Conservation (phyloP, 2,797 vertebrate species). For the Micrastur ruficollis region DNA sequence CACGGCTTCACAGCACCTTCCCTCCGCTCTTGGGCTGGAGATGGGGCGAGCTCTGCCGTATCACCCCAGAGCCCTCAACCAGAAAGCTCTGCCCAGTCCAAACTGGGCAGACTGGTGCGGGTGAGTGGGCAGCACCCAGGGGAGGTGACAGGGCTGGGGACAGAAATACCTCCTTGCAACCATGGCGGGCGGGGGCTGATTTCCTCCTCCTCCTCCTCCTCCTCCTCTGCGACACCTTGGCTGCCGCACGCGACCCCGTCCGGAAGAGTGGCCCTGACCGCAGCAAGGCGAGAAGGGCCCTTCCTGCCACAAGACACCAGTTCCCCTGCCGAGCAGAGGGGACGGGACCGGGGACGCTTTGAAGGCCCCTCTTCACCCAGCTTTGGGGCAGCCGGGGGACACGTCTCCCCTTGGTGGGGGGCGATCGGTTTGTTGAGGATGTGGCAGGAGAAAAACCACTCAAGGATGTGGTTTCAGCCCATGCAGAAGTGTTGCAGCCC, state of each 20-base stretch:
- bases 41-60: background rate
- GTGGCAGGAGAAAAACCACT: background rate
- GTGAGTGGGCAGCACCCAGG: background rate
- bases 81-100: background rate
- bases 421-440: background rate
- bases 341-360: rapidly evolving
- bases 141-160: background rate
- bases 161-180: background rate
- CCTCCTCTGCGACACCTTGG: background rate
- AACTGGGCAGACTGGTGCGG: background rate
- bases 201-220: background rate
- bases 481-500: too few species aligned
- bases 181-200: rapidly evolving
- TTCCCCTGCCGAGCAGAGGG: rapidly evolving
- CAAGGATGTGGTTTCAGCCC: slow-evolving; percentile 4
- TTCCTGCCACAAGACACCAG: background rate
- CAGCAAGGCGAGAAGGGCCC: background rate
- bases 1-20: background rate
- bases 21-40: background rate
- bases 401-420: rapidly evolving
- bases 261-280: background rate
- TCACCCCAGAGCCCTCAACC: background rate
- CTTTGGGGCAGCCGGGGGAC: background rate
- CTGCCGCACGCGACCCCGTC: rapidly evolving
- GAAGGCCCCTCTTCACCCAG: background rate